These are phyloP conservation scores for Rhysida immarginata DNA, from an alignment of 1,140 invertebrate species.

Conservation along the genomic window DNA sequence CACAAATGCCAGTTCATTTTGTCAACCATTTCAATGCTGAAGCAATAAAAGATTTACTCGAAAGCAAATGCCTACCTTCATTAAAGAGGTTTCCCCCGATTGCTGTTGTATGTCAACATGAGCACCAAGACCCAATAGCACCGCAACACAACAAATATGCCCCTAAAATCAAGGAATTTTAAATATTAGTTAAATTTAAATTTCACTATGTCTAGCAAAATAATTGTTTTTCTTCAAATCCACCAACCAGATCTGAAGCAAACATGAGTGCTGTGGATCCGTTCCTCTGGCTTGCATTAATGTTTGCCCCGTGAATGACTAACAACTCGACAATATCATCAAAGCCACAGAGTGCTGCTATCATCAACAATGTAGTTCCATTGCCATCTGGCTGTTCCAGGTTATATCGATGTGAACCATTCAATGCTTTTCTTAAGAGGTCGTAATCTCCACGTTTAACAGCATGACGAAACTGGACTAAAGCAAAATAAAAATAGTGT, in stretches of 20 bases:
- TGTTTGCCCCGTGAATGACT: conserved; percentile 19
- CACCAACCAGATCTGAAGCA: conserved; percentile 22
- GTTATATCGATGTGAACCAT: background rate
- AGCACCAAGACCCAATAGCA: conserved; percentile 22
- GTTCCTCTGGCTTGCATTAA: conserved; percentile 22
- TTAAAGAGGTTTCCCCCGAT: conserved; percentile 23
- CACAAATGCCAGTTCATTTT: too few relatives aligned
- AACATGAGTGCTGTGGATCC: conserved; percentile 24
- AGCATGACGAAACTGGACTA: background rate
- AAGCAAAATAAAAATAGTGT: background rate
- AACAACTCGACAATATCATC: conserved; percentile 21
- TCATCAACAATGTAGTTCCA: background rate
- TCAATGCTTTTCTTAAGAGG: background rate
- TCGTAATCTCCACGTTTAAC: conserved; percentile 1
- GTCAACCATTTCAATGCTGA: background rate
- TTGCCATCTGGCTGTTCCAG: background rate
- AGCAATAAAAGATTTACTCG: background rate
- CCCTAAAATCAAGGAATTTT: conserved; percentile 20
- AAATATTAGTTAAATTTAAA: too few relatives aligned
- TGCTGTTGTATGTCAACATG: conserved; percentile 20
- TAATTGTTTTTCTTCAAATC: too few relatives aligned
- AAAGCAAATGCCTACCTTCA: conserved; percentile 22
- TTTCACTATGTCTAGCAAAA: too few relatives aligned
- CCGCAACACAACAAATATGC: conserved; percentile 18
- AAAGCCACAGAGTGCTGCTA: background rate